Evolutionary conservation across 2,113 vertebrate genomes (phyloP).

Genomic region (Acrocephalus kingi): DNA sequence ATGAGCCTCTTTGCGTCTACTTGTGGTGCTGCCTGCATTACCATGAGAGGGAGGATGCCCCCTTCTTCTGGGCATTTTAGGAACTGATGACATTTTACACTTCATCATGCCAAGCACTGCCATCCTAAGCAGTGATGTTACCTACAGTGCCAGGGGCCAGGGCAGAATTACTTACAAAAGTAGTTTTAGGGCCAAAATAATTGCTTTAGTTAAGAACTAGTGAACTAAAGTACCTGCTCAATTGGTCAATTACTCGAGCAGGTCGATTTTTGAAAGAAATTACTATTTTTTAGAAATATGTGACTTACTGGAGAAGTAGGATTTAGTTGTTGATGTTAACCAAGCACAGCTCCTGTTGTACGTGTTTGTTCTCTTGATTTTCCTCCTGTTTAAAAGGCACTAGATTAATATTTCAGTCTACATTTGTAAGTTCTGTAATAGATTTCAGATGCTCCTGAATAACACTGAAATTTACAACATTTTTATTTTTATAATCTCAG

Average conservation of each 20-base stretch:
- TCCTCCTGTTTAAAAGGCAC: not conserved
- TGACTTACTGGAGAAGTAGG: not conserved
- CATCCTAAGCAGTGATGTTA: not conserved
- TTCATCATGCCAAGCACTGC: not conserved
- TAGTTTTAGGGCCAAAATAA: not conserved
- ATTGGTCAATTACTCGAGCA: too few species aligned
- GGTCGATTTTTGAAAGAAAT: not conserved
- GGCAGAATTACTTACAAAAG: not conserved
- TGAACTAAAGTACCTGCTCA: not conserved
- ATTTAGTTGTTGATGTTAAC: not conserved
- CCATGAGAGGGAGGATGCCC: not conserved
- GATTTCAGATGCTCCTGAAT: not conserved
- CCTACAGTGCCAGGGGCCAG: not conserved
- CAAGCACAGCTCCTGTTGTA: not conserved
- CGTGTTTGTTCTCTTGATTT: not conserved
- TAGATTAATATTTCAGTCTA: not conserved
- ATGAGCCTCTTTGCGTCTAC: not conserved
- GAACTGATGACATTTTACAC: not conserved
- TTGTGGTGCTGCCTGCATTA: not conserved
- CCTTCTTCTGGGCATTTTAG: accelerated
- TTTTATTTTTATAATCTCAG: not conserved
- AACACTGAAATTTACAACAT: not conserved
- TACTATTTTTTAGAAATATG: not conserved
- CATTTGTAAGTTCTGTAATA: not conserved
- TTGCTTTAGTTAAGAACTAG: not conserved